These are phyloP conservation scores for Coptodon bakossiorum DNA, from an alignment of 2,113 vertebrate genomes.

Conservation along the genomic window DNA sequence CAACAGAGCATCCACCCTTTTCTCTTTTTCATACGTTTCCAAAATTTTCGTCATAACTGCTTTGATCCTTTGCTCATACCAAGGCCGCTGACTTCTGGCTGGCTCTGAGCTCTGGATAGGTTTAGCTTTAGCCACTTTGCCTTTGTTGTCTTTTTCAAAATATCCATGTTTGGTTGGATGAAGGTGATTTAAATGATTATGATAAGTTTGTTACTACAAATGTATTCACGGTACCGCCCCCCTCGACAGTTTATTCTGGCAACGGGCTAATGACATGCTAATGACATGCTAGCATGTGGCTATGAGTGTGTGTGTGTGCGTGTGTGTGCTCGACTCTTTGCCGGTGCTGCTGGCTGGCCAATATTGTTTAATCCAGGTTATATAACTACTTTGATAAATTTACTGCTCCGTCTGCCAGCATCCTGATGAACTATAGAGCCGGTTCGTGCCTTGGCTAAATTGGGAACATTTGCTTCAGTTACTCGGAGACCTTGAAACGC, in stretches of 20 bases:
- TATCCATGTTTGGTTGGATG: neutral
- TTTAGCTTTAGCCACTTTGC: neutral
- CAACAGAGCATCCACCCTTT: neutral
- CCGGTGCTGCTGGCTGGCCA: neutral
- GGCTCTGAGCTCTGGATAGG: accelerated
- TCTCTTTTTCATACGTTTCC: accelerated
- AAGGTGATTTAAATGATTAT: neutral
- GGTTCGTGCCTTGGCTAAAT: neutral
- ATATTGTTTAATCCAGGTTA: neutral
- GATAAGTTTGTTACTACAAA: neutral
- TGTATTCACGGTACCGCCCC: accelerated
- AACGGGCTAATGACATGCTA: neutral
- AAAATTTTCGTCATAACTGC: accelerated
- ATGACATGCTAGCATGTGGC: neutral
- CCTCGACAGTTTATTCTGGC: neutral
- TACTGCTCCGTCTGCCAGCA: neutral
- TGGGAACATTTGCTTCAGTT: neutral
- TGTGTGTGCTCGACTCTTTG: neutral
- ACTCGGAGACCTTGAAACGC: neutral
- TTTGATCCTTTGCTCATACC: neutral
- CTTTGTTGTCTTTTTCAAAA: neutral
- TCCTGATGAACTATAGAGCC: neutral
- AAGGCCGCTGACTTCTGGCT: accelerated
- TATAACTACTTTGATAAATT: neutral
- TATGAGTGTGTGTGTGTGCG: neutral